Evolutionary conservation across 1,140 invertebrate genomes (phyloP).

Genomic region (Drosophila arizonae): DNA sequence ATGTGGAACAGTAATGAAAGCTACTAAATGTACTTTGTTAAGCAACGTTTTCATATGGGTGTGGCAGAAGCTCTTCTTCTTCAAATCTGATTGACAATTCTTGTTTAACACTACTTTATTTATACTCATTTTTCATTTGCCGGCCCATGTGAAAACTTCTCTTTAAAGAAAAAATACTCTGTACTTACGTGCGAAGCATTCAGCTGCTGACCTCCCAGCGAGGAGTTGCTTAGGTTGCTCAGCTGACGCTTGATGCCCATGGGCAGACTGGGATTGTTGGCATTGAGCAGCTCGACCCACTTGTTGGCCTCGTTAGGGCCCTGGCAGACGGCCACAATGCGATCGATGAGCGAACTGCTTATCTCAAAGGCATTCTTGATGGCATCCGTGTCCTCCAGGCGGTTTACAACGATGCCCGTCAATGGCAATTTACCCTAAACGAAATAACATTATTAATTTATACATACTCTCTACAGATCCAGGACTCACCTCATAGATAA

Average conservation of each 20-base stretch:
- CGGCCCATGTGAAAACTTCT: background rate
- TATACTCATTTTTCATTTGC: background rate
- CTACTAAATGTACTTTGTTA: constrained; percentile 18
- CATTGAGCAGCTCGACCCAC: constrained; percentile 91
- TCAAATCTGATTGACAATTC: too few species aligned
- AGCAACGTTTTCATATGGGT: background rate
- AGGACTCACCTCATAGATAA: constrained; percentile 93
- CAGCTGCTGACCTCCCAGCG: constrained; percentile 70
- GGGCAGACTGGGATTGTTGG: constrained; percentile 78
- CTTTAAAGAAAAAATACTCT: background rate
- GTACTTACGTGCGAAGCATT: constrained; percentile 85
- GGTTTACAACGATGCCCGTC: constrained; percentile 91
- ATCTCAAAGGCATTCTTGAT: constrained; percentile 96
- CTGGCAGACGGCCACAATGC: constrained; percentile 92
- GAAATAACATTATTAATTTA: background rate
- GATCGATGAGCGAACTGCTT: constrained; percentile 94
- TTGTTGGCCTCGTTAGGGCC: constrained; percentile 92
- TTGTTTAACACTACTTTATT: too few species aligned
- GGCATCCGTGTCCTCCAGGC: constrained; percentile 90
- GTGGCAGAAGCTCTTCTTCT: background rate
- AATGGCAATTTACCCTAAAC: constrained; percentile 93
- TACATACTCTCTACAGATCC: background rate
- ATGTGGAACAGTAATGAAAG: constrained; percentile 33
- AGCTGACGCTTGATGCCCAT: constrained; percentile 83
- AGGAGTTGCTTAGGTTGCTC: constrained; percentile 79